phyloP scores from a whole-genome alignment of 2,113 vertebrate genomes.

The Meles meles region DNA sequence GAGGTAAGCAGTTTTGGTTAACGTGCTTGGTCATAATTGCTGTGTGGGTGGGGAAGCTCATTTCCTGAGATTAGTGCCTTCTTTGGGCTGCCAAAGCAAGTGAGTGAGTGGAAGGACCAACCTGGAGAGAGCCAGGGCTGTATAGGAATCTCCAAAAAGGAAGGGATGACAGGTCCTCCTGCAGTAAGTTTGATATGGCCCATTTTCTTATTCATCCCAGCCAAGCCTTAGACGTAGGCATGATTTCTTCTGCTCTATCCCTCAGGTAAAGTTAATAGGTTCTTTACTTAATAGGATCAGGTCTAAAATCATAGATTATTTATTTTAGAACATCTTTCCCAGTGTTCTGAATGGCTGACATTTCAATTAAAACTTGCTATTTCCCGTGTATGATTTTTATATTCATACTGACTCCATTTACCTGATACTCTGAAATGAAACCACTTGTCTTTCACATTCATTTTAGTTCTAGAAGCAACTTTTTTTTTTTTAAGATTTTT shows the following conservation, averaged over 20 bases:
- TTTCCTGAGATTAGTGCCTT: neutral
- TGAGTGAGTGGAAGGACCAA: neutral
- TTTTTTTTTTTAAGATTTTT: no score
- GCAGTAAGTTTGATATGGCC: accelerated
- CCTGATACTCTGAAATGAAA: neutral
- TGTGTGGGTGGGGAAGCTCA: neutral
- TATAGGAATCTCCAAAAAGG: neutral
- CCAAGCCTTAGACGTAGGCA: neutral
- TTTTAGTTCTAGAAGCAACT: neutral
- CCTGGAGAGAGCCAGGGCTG: neutral
- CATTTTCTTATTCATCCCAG: neutral
- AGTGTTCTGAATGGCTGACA: neutral
- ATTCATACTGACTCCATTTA: neutral
- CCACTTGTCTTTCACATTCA: neutral
- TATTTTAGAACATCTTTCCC: neutral
- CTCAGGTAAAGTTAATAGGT: neutral
- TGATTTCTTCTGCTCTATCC: neutral
- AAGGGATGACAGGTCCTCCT: neutral
- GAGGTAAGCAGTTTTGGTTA: neutral
- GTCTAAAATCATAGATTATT: neutral
- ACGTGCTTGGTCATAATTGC: neutral
- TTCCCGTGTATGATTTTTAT: neutral
- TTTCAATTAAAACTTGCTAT: neutral
- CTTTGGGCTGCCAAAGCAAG: neutral
- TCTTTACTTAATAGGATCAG: neutral